phyloP scores from a whole-genome alignment of 2,797 vertebrate species.

The Peromyscus eremicus region DNA sequence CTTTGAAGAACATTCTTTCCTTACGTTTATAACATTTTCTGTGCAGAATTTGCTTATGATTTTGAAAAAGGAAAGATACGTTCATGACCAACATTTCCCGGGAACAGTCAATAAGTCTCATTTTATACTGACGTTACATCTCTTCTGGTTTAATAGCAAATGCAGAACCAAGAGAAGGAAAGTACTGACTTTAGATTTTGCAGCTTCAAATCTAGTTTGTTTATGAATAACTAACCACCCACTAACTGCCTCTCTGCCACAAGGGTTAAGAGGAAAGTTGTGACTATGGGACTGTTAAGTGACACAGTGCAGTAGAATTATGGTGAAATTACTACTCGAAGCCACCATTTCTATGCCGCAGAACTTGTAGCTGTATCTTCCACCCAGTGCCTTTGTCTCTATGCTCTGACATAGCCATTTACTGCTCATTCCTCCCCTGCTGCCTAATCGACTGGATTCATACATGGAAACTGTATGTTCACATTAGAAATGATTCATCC shows the following conservation, averaged over 20 bases:
- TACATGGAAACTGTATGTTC: not conserved
- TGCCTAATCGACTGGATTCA: not conserved
- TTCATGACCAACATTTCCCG: not conserved
- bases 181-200: slow-evolving; percentile 16
- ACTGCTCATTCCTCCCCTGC: accelerated
- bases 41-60: not conserved
- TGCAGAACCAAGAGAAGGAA: not conserved
- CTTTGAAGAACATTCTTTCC: not conserved
- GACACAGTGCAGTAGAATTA: not conserved
- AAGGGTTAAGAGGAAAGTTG: not conserved
- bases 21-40: not conserved
- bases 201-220: slow-evolving; percentile 5
- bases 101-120: not conserved
- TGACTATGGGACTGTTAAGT: not conserved
- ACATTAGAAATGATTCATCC: slow-evolving; percentile 21
- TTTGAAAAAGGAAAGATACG: not conserved
- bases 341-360: not conserved
- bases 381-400: not conserved
- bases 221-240: not conserved
- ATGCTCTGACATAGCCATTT: not conserved
- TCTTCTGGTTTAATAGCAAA: not conserved
- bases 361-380: not conserved
- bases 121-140: not conserved
- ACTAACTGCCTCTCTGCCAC: not conserved
- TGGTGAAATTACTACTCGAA: not conserved